Evolutionary conservation across 2,113 vertebrate genomes (phyloP).

Genomic region (Nannospalax galili): DNA sequence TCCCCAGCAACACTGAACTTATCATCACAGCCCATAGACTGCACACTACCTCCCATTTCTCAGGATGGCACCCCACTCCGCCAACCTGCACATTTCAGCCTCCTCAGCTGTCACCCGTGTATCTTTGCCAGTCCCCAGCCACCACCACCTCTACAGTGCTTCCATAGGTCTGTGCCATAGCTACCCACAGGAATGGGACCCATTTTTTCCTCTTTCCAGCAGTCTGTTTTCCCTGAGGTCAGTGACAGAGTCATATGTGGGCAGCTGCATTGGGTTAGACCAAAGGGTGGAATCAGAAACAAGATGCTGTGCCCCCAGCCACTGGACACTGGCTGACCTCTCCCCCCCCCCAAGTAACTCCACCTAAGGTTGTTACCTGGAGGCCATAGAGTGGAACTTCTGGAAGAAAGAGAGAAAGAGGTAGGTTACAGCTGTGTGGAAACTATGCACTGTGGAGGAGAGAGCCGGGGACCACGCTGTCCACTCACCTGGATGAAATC

Average conservation of each 20-base stretch:
- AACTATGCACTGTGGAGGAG: too few relatives aligned
- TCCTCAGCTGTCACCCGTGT: not conserved
- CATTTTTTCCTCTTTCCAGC: not conserved
- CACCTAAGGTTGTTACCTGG: constrained; percentile 83
- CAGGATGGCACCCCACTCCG: not conserved
- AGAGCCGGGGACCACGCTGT: not conserved
- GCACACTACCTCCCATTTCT: not conserved
- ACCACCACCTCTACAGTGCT: not conserved
- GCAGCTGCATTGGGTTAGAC: not conserved
- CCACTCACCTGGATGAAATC: constrained; percentile 86
- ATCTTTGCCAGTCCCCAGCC: not conserved
- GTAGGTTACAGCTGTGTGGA: not conserved
- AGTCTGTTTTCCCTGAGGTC: not conserved
- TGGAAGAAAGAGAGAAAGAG: constrained; percentile 79
- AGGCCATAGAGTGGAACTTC: constrained; percentile 88
- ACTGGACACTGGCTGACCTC: not conserved
- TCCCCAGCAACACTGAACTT: not conserved
- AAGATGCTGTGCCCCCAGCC: not conserved
- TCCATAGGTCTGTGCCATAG: not conserved
- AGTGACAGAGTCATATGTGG: not conserved
- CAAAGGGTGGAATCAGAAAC: not conserved
- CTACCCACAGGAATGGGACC: not conserved
- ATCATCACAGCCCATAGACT: not conserved
- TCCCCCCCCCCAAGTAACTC: not conserved
- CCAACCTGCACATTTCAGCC: not conserved